Conservation (phyloP, 1,140 invertebrate species). For the Drosophila rufa region DNA sequence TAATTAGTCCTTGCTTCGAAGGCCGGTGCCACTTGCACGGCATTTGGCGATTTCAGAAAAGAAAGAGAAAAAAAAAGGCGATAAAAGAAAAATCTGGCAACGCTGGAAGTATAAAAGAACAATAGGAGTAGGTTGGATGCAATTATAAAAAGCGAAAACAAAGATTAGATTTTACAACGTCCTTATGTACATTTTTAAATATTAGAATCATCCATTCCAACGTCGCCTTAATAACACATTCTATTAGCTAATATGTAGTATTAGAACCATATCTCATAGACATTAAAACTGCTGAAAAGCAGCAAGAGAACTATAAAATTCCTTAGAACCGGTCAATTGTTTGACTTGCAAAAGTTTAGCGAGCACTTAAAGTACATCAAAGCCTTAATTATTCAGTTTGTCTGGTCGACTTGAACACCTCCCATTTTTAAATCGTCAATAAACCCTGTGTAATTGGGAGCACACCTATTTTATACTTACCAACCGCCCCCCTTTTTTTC, state of each 20-base stretch:
- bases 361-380: neutral
- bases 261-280: neutral
- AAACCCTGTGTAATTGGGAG: slow-evolving; percentile 34
- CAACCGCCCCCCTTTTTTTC: neutral
- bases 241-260: neutral
- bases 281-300: neutral
- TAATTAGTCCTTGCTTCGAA: slow-evolving; percentile 18
- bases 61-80: neutral
- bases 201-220: neutral
- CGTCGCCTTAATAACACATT: neutral
- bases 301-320: neutral
- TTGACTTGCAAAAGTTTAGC: neutral
- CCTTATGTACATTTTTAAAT: too few species aligned
- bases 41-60: slow-evolving; percentile 6
- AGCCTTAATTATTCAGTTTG: slow-evolving; percentile 29
- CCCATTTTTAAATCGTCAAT: slow-evolving; percentile 28
- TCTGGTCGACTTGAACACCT: neutral
- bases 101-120: neutral
- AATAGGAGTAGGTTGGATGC: neutral
- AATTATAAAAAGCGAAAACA: neutral
- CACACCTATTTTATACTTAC: slow-evolving; percentile 24
- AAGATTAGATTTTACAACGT: too few species aligned
- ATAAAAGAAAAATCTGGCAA: neutral
- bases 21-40: slow-evolving; percentile 12
- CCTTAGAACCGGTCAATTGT: neutral